Base-by-base conservation (phyloP, 2,113 vertebrate species). In the Cyprichromis sp. region DNA sequence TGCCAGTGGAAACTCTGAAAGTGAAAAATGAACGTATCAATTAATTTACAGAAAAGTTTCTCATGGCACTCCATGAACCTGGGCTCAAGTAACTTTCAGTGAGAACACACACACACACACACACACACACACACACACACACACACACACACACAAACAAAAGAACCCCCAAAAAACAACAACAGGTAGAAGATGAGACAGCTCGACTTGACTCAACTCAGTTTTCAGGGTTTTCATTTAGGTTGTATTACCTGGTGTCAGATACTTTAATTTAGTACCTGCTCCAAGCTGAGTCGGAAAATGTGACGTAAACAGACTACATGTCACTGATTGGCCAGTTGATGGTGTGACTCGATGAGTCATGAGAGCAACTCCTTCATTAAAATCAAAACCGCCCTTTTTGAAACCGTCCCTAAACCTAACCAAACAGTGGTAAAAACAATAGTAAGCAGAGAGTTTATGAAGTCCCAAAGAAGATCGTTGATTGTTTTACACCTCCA, bases 1-100 rank as follows among this genome's bases (percentile, higher is more conserved):
- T 8, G 8, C 7, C 12, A 29, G 52, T 57, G 83, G 92, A 90
- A 91, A 89, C 10, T 68, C 19, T 82, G 26, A 81, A 59, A 80
- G 55, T 26, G 80, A 83, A 47, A 81, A 81, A 31, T 12, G 13
- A 79, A 91, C 4, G 9, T 10, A 29, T 9, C 47, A 80, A 17
- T 80, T 61, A 47, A 86, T 14, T 68, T 63, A 87, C 34, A 78
- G 76, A 42, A 50, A 54, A 3, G 26, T 9, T 29, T 83, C 52
- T 16, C 24, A 4, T 24, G 81, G n/a, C 40, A 88, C 66, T 38
- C 34, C 71, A 19, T 21, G 19, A 52, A 84, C 34, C 7, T 10
- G 80, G n/a, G 21, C 73, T 90, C 54, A 85, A 5, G n/a, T 88
- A 78, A 87, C 53, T 36, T 80, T 31, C 3, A 66, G 34, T 14